Evolutionary conservation across 30 jellyfish, hydroid and myxozoan species (phyloP), one percentile per base, ranked within the genome.

Genomic region (Pseudorhiza aurosa): DNA sequence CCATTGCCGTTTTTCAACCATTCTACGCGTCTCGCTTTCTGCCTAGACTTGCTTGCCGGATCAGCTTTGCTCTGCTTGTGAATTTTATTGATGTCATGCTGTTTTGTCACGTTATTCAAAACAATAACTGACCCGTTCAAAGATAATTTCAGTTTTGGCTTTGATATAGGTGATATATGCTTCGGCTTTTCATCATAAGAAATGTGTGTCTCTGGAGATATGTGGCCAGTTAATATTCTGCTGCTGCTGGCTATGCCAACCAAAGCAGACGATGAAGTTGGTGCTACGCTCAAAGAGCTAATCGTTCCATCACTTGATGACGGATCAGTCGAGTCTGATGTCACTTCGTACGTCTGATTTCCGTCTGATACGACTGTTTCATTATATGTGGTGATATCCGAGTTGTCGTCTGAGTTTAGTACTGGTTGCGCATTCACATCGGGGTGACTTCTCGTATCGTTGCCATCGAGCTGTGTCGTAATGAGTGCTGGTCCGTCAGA

Each of bases 181-280:
- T 39, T 49, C 22, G 77, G 17, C 1, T 32, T n/a, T 18, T 65
- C 77, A 32, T 47, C 71, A 7, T 19, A 27, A 5, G 69, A 31
- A 8, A 46, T 0, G 4, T 29, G 27, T 25, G 56, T 80, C 18
- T 80, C 91, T 7, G 91, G 84, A 1, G 84, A 62, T 12, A 80
- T 39, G 59, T 80, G 91, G 15, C 81, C 84, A 45, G 68, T 55
- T n/a, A n/a, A n/a, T n/a, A n/a, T n/a, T n/a, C n/a, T n/a, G n/a
- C n/a, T n/a, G n/a, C n/a, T n/a, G 18, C 30, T 39, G 26, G 31
- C 8, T 1, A 24, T 31, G 35, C 27, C 33, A 17, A 1, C 12
- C 31, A 15, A 64, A 0, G 21, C 17, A n/a, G 2, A 32, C 0
- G 58, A 30, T 8, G 58, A 7, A 8, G 58, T 33, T 1, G 53